Evolutionary conservation across 2,888 invertebrate species (phyloP).

Genomic region (Microplitis deprimator): DNA sequence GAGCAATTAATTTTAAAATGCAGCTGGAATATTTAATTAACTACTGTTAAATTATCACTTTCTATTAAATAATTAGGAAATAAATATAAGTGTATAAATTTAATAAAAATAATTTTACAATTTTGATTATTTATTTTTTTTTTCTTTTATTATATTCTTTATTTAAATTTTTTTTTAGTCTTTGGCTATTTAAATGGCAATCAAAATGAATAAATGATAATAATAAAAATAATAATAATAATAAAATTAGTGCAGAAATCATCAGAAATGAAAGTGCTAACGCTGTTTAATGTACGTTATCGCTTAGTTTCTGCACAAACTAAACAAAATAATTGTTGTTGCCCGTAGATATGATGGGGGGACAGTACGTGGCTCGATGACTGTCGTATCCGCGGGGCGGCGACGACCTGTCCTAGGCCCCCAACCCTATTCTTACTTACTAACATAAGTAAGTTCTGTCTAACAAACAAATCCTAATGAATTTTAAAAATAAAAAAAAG

Average conservation of each 20-base stretch:
- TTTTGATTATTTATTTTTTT: constrained; percentile 30
- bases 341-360: constrained; percentile 76
- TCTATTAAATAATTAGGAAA: constrained; percentile 10
- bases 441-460: constrained; percentile 72
- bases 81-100: constrained; percentile 32
- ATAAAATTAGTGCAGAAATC: constrained; percentile 33
- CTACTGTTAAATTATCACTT: neutral
- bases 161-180: constrained; percentile 28
- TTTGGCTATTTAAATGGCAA: constrained; percentile 21
- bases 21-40: constrained; percentile 1
- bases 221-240: constrained; percentile 12
- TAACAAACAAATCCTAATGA: constrained; percentile 66
- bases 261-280: constrained; percentile 43
- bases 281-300: constrained; percentile 44
- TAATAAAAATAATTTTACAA: constrained; percentile 14
- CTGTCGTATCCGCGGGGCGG: constrained; percentile 77
- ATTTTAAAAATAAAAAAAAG: constrained; percentile 28
- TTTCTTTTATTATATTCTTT: constrained; percentile 27
- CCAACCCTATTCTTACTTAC: constrained; percentile 72
- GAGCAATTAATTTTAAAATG: constrained; percentile 6
- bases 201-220: constrained; percentile 21
- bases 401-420: constrained; percentile 73
- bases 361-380: constrained; percentile 76
- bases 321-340: constrained; percentile 70
- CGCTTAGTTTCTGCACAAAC: constrained; percentile 70